Conservation (phyloP, 2,113 vertebrate genomes). For the Eurystomus gularis region DNA sequence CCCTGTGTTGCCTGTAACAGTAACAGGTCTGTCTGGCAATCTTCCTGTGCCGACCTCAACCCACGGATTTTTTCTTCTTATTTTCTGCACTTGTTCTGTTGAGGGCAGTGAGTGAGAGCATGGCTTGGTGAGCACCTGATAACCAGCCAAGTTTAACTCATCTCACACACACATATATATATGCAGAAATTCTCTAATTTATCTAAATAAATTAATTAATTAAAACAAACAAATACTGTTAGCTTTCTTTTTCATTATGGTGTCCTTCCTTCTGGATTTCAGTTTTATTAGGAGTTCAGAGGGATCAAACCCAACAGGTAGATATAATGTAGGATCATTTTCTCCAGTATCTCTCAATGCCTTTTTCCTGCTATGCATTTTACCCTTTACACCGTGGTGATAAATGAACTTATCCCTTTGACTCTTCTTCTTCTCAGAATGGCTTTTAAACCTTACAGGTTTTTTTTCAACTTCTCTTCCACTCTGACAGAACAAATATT, state of each 20-base stretch:
- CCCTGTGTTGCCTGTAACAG: neutral
- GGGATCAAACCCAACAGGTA: neutral
- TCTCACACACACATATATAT: neutral
- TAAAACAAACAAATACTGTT: neutral
- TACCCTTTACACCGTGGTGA: neutral
- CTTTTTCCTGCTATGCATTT: neutral
- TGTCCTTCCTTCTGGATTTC: neutral
- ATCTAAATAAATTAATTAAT: neutral
- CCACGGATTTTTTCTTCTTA: neutral
- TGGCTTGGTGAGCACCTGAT: neutral
- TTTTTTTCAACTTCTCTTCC: neutral
- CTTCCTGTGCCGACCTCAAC: neutral
- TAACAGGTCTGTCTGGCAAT: neutral
- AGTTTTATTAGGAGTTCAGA: neutral
- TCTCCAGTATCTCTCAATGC: neutral
- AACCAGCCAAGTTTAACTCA: neutral
- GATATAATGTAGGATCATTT: neutral
- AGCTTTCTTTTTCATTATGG: neutral
- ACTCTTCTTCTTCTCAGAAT: neutral
- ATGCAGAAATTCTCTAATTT: neutral
- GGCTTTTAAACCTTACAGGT: neutral
- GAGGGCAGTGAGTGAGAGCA: neutral
- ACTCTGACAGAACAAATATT: neutral
- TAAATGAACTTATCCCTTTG: neutral
- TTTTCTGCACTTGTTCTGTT: neutral